Evolutionary conservation across 2,113 vertebrate species (phyloP).

Genomic region (Stegostoma tigrinum): DNA sequence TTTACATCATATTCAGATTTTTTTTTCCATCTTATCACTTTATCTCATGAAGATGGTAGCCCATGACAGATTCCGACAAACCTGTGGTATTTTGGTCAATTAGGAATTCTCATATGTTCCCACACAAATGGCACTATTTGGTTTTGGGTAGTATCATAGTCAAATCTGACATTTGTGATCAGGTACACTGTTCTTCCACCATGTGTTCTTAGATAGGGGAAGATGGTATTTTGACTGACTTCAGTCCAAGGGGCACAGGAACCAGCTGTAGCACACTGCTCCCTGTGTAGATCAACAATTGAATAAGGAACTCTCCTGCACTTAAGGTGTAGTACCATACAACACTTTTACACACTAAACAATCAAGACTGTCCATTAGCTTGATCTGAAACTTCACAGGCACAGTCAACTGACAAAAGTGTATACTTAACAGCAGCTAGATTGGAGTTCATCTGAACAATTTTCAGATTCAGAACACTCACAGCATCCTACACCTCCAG

Average conservation of each 20-base stretch:
- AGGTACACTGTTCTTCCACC: background rate
- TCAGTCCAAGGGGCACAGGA: background rate
- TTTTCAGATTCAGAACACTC: background rate
- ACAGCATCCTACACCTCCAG: background rate
- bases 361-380: background rate
- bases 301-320: background rate
- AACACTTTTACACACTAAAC: background rate
- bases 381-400: background rate
- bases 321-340: background rate
- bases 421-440: background rate
- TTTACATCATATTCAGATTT: background rate
- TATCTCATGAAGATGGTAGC: background rate
- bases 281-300: background rate
- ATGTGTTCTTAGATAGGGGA: background rate
- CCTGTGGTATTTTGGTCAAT: background rate
- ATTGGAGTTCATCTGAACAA: background rate
- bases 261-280: background rate
- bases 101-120: background rate
- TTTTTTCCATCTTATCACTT: background rate
- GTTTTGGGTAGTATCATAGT: background rate
- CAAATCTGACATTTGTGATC: background rate
- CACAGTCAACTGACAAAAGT: background rate
- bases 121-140: background rate
- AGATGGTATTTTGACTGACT: background rate
- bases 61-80: background rate